Evolutionary conservation across 2,113 vertebrate genomes (phyloP).

Genomic region (Saccopteryx bilineata): DNA sequence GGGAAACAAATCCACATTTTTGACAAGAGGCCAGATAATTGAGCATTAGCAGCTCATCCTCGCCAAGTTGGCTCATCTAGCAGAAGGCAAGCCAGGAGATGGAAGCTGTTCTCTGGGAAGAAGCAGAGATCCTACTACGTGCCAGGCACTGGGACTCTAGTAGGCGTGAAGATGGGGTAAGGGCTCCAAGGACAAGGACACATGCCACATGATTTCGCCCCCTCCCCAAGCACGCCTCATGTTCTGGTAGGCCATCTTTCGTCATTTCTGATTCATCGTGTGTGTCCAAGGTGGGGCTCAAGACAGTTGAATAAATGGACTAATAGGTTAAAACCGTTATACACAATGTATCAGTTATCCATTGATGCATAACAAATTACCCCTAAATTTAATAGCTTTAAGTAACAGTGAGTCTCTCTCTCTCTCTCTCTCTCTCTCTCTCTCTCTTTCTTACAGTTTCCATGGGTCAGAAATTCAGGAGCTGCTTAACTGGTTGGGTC

Average conservation of each 20-base stretch:
- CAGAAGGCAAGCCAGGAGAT: neutral
- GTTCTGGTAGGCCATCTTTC: neutral
- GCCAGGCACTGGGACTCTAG: neutral
- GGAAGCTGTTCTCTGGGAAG: constrained; percentile 17
- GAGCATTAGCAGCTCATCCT: constrained; percentile 56
- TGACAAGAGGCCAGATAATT: constrained; percentile 60
- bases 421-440: neutral
- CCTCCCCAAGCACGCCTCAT: fast-evolving
- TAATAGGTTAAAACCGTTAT: neutral
- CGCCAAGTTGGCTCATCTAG: neutral
- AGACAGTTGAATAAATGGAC: neutral
- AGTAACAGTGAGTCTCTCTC: neutral
- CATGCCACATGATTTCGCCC: neutral
- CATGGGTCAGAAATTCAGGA: neutral
- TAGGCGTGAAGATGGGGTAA: neutral
- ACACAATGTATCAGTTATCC: neutral
- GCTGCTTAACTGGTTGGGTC: neutral
- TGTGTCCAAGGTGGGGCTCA: neutral
- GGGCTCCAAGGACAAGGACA: neutral
- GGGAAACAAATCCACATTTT: constrained; percentile 67
- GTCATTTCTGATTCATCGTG: neutral
- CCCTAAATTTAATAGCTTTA: neutral
- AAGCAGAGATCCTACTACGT: constrained; percentile 25
- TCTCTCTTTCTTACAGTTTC: neutral
- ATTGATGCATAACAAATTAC: neutral